phyloP scores from a whole-genome alignment of 2,888 invertebrate genomes.

The Crematogaster levior region DNA sequence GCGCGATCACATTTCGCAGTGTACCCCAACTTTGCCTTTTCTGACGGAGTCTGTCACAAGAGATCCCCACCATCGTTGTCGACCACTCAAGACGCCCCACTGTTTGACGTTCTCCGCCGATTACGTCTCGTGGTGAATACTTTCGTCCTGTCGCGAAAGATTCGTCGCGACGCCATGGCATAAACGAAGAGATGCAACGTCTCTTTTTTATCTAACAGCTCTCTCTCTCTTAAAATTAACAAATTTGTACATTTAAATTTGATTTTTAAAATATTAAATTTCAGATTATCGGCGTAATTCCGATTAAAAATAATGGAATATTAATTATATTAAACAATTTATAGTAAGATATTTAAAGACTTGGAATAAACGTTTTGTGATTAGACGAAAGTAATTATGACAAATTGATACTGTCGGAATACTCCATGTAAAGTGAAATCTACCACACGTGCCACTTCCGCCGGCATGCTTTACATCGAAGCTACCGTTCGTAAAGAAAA shows the following conservation, averaged over 20 bases:
- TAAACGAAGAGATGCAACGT: not conserved
- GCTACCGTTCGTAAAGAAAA: slow-evolving; percentile 1
- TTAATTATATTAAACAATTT: not conserved
- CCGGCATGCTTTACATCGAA: slow-evolving; percentile 37
- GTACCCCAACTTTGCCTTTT: slow-evolving; percentile 25
- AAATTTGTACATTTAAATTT: not conserved
- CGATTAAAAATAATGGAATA: not conserved
- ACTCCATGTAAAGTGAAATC: slow-evolving; percentile 10
- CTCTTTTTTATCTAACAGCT: not conserved
- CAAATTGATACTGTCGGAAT: not conserved
- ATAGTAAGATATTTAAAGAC: not conserved
- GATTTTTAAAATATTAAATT: not conserved
- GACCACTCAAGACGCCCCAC: slow-evolving; percentile 42
- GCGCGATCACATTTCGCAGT: slow-evolving; percentile 20
- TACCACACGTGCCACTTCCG: slow-evolving; percentile 55
- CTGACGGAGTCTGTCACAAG: slow-evolving; percentile 22
- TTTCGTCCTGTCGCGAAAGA: slow-evolving; percentile 14
- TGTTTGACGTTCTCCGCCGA: slow-evolving; percentile 6
- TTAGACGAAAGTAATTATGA: slow-evolving; percentile 11
- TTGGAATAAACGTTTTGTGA: not conserved
- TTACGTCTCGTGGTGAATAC: slow-evolving; percentile 7
- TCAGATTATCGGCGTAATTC: not conserved
- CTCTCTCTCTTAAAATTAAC: not conserved
- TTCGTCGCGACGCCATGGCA: not conserved
- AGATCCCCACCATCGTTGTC: slow-evolving; percentile 22